Conservation (phyloP, 2,797 vertebrate species). For the Paguma larvata region DNA sequence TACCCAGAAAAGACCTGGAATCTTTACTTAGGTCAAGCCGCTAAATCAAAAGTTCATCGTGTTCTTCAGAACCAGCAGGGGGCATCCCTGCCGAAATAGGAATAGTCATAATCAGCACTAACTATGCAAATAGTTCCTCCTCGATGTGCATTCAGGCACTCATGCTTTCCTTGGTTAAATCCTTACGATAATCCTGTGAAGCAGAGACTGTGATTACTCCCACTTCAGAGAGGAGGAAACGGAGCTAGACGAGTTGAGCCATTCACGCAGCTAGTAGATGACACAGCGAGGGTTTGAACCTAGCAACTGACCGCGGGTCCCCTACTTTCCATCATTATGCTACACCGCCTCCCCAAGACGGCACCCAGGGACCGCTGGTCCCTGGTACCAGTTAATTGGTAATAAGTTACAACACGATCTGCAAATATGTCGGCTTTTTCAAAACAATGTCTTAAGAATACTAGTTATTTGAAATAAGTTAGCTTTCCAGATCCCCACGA, state of each 20-base stretch:
- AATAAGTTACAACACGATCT: background rate
- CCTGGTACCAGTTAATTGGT: background rate
- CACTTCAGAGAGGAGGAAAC: background rate
- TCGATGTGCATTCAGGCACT: background rate
- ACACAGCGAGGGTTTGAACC: background rate
- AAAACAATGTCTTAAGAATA: background rate
- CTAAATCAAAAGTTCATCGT: background rate
- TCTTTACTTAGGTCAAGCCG: background rate
- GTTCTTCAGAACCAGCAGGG: constrained; percentile 35
- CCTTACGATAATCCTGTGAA: background rate
- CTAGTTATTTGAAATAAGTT: background rate
- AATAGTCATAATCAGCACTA: background rate
- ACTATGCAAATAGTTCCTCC: background rate
- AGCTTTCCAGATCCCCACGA: background rate
- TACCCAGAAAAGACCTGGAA: background rate
- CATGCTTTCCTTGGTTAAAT: background rate
- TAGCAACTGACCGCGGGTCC: background rate
- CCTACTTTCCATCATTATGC: background rate
- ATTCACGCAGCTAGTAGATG: background rate
- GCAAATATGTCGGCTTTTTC: background rate
- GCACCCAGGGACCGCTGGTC: too few species aligned
- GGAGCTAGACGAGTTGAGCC: background rate
- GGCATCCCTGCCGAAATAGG: background rate
- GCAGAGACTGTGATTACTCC: background rate
- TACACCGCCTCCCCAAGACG: background rate